Conservation (phyloP, 2,888 invertebrate genomes). For the Drosophila austrosaltans region DNA sequence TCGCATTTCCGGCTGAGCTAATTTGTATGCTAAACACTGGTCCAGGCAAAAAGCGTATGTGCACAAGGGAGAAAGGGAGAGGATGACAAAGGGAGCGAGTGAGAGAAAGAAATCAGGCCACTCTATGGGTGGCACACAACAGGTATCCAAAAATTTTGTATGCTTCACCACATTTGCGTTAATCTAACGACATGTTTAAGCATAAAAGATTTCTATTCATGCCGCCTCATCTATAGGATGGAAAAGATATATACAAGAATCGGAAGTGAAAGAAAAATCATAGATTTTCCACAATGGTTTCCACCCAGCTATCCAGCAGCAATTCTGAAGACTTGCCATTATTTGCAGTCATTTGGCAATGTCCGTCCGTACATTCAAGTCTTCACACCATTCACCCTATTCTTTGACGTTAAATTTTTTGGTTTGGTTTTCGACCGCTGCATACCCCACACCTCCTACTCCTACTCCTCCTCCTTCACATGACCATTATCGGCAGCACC, state of each 20-base stretch:
- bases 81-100: not conserved
- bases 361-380: constrained; percentile 39
- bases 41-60: constrained; percentile 13
- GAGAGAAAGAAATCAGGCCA: constrained; percentile 11
- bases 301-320: constrained; percentile 8
- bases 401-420: constrained; percentile 50
- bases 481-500: constrained; percentile 78
- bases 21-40: constrained; percentile 77
- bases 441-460: no score
- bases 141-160: constrained; percentile 68
- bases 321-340: constrained; percentile 51
- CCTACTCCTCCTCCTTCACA: constrained; percentile 17
- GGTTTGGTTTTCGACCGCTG: constrained; percentile 25
- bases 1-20: constrained; percentile 69
- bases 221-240: constrained; percentile 18
- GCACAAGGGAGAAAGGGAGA: constrained; percentile 21
- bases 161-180: constrained; percentile 76
- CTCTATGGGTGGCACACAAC: constrained; percentile 52
- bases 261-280: constrained; percentile 2
- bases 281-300: not conserved
- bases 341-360: constrained; percentile 76
- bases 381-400: constrained; percentile 42
- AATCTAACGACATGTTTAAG: constrained; percentile 77
- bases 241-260: constrained; percentile 28
- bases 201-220: constrained; percentile 77